A percentile compares a stretch with the other conserved stretches of the same genome.
phyloP scores from a whole-genome alignment of 2,888 invertebrate species.

The Sympetrum striolatum region DNA sequence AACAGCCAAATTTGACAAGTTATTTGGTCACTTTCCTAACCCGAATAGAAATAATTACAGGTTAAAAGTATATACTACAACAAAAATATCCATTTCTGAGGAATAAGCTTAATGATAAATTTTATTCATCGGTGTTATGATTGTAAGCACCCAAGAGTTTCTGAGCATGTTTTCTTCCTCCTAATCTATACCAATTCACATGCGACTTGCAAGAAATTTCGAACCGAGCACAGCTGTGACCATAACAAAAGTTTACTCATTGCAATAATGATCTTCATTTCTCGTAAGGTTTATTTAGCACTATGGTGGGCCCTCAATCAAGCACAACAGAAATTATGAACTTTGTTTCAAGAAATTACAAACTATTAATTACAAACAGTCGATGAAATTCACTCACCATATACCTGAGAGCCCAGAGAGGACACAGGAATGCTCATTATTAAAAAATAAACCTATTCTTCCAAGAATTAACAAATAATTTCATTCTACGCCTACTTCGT shows the following conservation, averaged over 20 bases:
- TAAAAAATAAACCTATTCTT: not conserved
- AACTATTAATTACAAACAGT: not conserved
- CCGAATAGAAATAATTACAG: too few relatives aligned
- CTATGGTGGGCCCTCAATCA: conserved; percentile 46
- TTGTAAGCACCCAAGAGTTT: too few relatives aligned
- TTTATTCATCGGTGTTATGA: too few relatives aligned
- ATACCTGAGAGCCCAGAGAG: conserved; percentile 47
- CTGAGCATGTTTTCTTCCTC: too few relatives aligned
- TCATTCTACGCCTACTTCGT: conserved; percentile 36
- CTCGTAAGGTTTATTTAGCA: not conserved
- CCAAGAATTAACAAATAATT: not conserved
- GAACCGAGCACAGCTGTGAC: not conserved
- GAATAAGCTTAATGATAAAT: too few relatives aligned
- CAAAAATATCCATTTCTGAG: too few relatives aligned
- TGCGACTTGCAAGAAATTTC: not conserved
- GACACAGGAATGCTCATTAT: conserved; percentile 47
- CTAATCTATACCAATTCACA: not conserved
- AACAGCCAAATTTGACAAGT: too few relatives aligned
- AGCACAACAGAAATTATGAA: conserved; percentile 45
- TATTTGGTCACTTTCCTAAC: too few relatives aligned
- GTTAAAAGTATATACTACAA: too few relatives aligned
- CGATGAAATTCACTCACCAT: conserved; percentile 46
- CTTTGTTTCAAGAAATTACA: not conserved
- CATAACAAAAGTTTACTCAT: not conserved
- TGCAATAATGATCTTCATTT: conserved; percentile 38